A percentile compares a stretch with the other conserved stretches of the same genome.
phyloP scores from a whole-genome alignment of 2,797 vertebrate genomes.

The Cyclopterus lumpus region DNA sequence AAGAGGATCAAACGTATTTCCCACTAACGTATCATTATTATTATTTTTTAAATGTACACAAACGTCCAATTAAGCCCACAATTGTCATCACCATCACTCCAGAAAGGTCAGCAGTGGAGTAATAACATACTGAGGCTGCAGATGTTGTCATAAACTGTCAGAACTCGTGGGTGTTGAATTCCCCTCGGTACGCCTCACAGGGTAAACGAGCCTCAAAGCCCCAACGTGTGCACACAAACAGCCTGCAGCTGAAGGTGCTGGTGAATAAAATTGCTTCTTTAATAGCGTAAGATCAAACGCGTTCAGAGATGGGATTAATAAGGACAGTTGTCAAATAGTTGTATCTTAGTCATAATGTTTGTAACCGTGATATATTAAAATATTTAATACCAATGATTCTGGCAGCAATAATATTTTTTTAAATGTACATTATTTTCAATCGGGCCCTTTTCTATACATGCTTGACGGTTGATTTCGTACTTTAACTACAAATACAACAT shows the following conservation, averaged over 20 bases:
- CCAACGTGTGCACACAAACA: slow-evolving; percentile 30
- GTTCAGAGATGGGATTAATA: not conserved
- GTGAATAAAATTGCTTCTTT: slow-evolving; percentile 20
- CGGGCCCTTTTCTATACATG: not conserved
- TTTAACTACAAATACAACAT: not conserved
- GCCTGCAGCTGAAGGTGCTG: slow-evolving; percentile 42
- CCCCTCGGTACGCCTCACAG: slow-evolving; percentile 48
- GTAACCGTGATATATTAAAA: not conserved
- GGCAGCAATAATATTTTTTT: not conserved
- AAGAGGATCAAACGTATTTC: not conserved
- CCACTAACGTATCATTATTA: not conserved
- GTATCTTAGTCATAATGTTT: not conserved
- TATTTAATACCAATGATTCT: not conserved
- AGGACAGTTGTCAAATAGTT: not conserved
- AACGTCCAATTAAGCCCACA: slow-evolving; percentile 4
- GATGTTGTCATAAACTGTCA: slow-evolving; percentile 58
- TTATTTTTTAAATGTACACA: too few relatives aligned
- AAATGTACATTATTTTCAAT: not conserved
- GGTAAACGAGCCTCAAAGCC: slow-evolving; percentile 63
- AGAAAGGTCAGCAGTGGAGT: slow-evolving; percentile 5
- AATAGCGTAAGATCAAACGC: not conserved
- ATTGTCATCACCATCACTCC: slow-evolving; percentile 3
- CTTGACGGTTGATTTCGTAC: not conserved
- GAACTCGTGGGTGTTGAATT: slow-evolving; percentile 41
- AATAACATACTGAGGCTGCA: not conserved